Conservation (phyloP, 2,888 invertebrate genomes). For the Acrocyrtus sp. region DNA sequence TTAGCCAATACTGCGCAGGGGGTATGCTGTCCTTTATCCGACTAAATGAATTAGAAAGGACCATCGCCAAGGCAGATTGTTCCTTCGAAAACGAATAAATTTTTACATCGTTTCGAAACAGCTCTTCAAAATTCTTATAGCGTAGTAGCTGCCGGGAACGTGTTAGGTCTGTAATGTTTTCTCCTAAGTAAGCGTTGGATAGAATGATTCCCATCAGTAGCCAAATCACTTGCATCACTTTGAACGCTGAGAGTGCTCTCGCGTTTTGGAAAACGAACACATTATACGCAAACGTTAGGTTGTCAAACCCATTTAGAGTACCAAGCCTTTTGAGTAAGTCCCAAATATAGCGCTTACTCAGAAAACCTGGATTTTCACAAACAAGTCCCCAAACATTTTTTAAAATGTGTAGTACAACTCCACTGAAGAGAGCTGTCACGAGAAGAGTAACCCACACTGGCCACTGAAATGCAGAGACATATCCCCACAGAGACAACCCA, state of each 20-base stretch:
- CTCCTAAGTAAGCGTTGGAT: constrained; percentile 1
- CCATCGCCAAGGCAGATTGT: too few species aligned
- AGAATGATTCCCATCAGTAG: not conserved
- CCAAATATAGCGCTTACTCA: too few species aligned
- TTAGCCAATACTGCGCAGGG: too few species aligned
- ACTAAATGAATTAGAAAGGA: too few species aligned
- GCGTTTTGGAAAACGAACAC: not conserved
- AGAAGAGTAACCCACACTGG: not conserved
- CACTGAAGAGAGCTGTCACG: not conserved
- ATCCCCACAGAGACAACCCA: not conserved
- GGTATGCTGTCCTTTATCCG: too few species aligned
- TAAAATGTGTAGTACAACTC: not conserved
- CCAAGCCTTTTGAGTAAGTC: not conserved
- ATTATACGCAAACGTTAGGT: not conserved
- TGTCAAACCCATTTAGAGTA: not conserved
- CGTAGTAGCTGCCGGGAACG: not conserved
- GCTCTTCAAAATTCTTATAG: not conserved
- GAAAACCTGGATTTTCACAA: not conserved
- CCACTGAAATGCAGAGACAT: not conserved
- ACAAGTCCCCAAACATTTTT: not conserved
- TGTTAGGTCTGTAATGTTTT: not conserved
- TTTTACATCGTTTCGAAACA: not conserved
- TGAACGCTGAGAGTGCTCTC: not conserved
- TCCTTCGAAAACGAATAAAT: too few species aligned
- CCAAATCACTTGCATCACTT: not conserved